These are phyloP conservation scores for Anagyrus pseudococci DNA, from an alignment of 2,888 invertebrate genomes.

Conservation along the genomic window DNA sequence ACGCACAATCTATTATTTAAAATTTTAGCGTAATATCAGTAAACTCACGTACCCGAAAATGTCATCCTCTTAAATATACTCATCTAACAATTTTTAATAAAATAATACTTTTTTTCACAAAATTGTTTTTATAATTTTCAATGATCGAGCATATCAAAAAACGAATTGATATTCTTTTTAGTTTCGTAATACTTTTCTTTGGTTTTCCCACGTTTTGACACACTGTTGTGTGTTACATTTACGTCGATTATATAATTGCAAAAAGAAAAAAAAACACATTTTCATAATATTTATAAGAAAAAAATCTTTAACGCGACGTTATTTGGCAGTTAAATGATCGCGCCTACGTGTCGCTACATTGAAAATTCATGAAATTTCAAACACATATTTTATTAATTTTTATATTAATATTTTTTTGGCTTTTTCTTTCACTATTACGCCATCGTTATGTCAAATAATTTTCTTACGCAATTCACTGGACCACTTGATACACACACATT, in stretches of 20 bases:
- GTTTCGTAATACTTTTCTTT: too few relatives aligned
- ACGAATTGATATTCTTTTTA: too few relatives aligned
- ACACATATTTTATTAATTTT: too few relatives aligned
- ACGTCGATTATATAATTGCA: not conserved
- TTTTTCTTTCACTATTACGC: not conserved
- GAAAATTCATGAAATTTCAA: too few relatives aligned
- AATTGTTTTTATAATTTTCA: conserved; percentile 11
- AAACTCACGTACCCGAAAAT: conserved; percentile 19
- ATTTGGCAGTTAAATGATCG: conserved; percentile 13
- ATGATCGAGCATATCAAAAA: conserved; percentile 12
- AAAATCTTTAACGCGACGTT: not conserved
- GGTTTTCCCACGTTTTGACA: too few relatives aligned
- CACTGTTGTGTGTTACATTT: not conserved
- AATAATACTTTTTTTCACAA: conserved; percentile 24
- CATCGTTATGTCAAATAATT: not conserved
- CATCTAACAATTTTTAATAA: conserved; percentile 30
- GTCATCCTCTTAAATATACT: conserved; percentile 28
- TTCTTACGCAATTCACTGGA: conserved; percentile 24
- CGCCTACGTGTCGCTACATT: conserved; percentile 29
- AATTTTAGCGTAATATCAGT: conserved; percentile 4
- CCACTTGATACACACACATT: conserved; percentile 19
- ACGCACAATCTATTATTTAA: conserved; percentile 9
- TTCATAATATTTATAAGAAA: not conserved
- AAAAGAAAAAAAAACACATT: not conserved
- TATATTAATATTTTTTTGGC: conserved; percentile 26